Percentiles rank a stretch among this genome's conserved stretches.
Evolutionary conservation across 2,113 vertebrate species (phyloP).

Genomic region (Ciconia stormi): DNA sequence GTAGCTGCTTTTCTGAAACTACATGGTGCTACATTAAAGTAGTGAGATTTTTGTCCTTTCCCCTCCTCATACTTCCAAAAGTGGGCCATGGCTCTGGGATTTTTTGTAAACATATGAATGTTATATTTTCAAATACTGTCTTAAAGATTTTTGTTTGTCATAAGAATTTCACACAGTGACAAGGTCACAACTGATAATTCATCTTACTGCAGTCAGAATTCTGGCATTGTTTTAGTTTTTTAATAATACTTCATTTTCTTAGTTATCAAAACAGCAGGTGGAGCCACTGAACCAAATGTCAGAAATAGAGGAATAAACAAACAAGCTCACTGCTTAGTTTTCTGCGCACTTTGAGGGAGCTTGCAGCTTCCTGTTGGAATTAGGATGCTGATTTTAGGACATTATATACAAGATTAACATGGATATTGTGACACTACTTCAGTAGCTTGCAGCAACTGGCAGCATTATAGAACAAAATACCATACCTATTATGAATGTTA

Average conservation of each 20-base stretch:
- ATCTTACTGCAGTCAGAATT: background rate
- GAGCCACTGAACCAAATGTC: constrained; percentile 35
- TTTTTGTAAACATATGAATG: background rate
- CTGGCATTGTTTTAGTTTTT: background rate
- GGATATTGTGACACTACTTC: background rate
- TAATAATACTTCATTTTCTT: background rate
- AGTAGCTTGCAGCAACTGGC: background rate
- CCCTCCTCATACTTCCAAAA: fast-evolving
- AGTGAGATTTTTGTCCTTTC: background rate
- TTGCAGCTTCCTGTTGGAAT: background rate
- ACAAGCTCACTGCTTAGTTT: background rate
- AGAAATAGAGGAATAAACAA: background rate
- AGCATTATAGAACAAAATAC: background rate
- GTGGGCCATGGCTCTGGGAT: background rate
- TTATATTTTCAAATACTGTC: background rate
- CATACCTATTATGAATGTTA: background rate
- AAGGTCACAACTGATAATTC: background rate
- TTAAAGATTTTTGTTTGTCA: background rate
- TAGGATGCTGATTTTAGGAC: background rate
- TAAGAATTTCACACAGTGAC: background rate
- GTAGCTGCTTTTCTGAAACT: background rate
- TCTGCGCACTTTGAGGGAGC: background rate
- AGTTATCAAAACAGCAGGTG: constrained; percentile 57
- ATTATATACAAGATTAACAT: background rate
- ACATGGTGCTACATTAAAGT: background rate